Conservation (phyloP, 1,140 invertebrate genomes). For the Oscheius sp. region DNA sequence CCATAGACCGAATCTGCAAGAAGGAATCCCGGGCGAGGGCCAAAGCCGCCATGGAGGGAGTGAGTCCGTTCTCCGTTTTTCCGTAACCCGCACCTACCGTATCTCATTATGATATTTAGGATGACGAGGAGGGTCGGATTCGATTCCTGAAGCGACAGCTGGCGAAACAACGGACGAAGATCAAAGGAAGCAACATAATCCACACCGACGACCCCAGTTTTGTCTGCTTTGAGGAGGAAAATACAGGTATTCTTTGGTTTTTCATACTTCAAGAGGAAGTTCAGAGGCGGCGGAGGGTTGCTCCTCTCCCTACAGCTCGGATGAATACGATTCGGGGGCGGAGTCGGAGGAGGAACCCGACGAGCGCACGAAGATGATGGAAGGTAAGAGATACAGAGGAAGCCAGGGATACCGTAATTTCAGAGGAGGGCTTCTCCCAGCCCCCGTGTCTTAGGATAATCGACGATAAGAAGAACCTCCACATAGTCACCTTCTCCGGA, state of each 20-base stretch:
- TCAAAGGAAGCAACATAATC: neutral
- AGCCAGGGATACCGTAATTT: neutral
- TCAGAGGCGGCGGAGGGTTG: too few species aligned
- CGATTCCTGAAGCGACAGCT: neutral
- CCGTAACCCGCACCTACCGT: neutral
- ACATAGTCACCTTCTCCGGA: constrained; percentile 36
- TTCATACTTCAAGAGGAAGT: constrained; percentile 2
- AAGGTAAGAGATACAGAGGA: neutral
- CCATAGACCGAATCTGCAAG: constrained; percentile 17
- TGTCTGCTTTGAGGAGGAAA: neutral
- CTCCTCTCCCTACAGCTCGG: neutral
- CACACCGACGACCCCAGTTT: constrained; percentile 6
- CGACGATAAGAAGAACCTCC: constrained; percentile 20
- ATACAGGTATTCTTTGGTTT: neutral
- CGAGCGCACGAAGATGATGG: constrained; percentile 9
- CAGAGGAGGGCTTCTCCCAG: constrained; percentile 30
- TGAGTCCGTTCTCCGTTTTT: neutral
- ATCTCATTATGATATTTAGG: neutral
- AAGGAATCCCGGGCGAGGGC: neutral
- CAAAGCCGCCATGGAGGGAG: too few species aligned
- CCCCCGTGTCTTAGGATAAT: constrained; percentile 35
- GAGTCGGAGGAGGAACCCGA: constrained; percentile 1
- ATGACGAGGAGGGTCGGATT: neutral
- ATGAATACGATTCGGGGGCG: constrained; percentile 11
- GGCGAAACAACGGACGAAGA: neutral